phyloP scores from a whole-genome alignment of 2,113 vertebrate species.

The Geococcyx californianus region DNA sequence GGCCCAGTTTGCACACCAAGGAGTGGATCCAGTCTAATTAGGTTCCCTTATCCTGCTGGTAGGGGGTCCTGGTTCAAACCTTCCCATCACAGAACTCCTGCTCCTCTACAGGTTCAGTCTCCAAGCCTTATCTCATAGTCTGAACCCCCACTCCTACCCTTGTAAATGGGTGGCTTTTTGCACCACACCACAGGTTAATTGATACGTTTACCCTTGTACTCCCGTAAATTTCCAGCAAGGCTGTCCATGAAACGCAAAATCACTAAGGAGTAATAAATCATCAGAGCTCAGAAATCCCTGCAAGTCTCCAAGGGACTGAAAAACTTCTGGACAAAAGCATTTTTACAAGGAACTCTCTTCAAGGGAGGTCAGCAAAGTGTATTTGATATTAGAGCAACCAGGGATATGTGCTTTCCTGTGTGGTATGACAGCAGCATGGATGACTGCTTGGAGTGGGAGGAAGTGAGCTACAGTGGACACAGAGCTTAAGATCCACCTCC shows the following conservation, averaged over 20 bases:
- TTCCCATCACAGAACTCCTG: not conserved
- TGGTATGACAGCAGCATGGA: not conserved
- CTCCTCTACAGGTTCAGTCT: not conserved
- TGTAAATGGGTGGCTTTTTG: not conserved
- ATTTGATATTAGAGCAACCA: not conserved
- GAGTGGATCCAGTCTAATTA: not conserved
- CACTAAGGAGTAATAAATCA: constrained; percentile 3
- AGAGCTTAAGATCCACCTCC: not conserved
- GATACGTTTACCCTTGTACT: not conserved
- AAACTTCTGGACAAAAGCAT: not conserved
- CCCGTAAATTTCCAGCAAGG: not conserved
- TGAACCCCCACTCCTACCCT: not conserved
- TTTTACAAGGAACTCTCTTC: constrained; percentile 14
- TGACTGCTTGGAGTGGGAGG: not conserved
- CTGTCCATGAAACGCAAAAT: not conserved
- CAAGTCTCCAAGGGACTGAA: not conserved
- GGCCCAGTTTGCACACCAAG: not conserved
- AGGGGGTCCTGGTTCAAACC: not conserved
- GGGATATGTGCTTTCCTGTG: not conserved
- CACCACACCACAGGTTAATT: not conserved
- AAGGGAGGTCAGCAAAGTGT: not conserved
- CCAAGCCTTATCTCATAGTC: not conserved
- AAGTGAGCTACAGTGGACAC: not conserved
- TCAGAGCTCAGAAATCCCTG: not conserved
- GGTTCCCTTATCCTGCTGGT: not conserved